phyloP scores from a whole-genome alignment of 2,888 invertebrate species.

The Apamea anceps region DNA sequence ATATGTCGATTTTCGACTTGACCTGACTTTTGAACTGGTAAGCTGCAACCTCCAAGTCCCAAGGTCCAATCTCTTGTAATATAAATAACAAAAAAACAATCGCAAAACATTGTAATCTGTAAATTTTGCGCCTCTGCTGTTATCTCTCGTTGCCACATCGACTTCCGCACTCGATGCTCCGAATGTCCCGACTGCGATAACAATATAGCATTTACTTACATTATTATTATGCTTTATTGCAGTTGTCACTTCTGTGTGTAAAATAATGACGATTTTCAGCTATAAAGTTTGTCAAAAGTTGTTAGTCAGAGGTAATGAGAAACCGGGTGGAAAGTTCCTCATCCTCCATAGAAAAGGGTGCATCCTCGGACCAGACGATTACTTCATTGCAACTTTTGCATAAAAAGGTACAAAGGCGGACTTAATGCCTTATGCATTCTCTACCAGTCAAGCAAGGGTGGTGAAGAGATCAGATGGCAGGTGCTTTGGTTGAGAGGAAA shows the following conservation, averaged over 20 bases:
- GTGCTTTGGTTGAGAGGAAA: too few species aligned
- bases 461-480: too few species aligned
- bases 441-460: too few species aligned
- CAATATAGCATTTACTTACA: background rate
- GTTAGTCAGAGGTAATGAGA: background rate
- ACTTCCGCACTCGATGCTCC: slow-evolving; percentile 58
- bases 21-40: slow-evolving; percentile 3
- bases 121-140: slow-evolving; percentile 35
- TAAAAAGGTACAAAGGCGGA: too few species aligned
- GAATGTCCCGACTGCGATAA: slow-evolving; percentile 53
- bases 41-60: slow-evolving; percentile 9
- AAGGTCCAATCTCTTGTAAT: slow-evolving; percentile 9
- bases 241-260: background rate
- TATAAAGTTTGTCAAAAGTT: background rate
- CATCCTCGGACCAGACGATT: background rate
- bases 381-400: too few species aligned
- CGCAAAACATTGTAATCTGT: slow-evolving; percentile 39
- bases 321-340: background rate
- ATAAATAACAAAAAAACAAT: slow-evolving; percentile 28
- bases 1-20: slow-evolving; percentile 5
- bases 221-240: slow-evolving; percentile 11
- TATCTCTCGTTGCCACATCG: slow-evolving; percentile 56
- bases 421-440: too few species aligned
- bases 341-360: background rate
- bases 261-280: background rate